Evolutionary conservation across 2,113 vertebrate genomes (phyloP), one percentile per base, ranked within the genome.

Genomic region (Balaenoptera acutorostrata): DNA sequence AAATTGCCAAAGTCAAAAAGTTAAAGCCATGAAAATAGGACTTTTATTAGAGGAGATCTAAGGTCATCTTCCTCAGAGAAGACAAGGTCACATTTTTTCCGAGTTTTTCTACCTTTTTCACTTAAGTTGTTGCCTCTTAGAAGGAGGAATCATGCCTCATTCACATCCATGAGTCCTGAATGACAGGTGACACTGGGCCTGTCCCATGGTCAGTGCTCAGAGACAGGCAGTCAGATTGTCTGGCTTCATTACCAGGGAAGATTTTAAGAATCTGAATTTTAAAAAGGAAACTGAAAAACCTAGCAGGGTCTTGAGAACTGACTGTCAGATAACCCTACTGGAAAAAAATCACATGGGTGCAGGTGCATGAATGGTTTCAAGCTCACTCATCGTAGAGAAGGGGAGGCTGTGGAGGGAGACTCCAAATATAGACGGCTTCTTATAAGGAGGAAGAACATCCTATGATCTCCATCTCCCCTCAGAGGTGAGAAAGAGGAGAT

Each of bases 1-100:
- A 94, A 96, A 91, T 7, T 85, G 52, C 59, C n/a, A 63, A 91
- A 72, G 23, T 84, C 75, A 87, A 55, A 95, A 87, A 74, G 55
- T 63, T 74, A 90, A 89, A 86, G 18, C 11, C 9, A 11, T 36
- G 57, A 66, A 88, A 90, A 82, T 1, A 95, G 64, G 14, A 80
- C 11, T 46, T 27, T 52, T 75, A 77, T 57, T 85, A 52, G 0
- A 46, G 7, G 6, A 5, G 29, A 81, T 44, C 33, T 78, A 63
- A 66, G 36, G 29, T 63, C 57, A 77, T 77, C 59, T 91, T 75
- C 33, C 59, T 71, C 29, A 77, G 12, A 23, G 25, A 80, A 75
- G 8, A 88, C 55, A 2, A 20, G 12, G 15, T 36, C 46, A 66
- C 25, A n/a, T 77, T 82, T 41, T 44, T 59, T 83, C 33, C 52